Base-by-base conservation (phyloP, 2,888 invertebrate species). In the Leptopilina syphax region DNA sequence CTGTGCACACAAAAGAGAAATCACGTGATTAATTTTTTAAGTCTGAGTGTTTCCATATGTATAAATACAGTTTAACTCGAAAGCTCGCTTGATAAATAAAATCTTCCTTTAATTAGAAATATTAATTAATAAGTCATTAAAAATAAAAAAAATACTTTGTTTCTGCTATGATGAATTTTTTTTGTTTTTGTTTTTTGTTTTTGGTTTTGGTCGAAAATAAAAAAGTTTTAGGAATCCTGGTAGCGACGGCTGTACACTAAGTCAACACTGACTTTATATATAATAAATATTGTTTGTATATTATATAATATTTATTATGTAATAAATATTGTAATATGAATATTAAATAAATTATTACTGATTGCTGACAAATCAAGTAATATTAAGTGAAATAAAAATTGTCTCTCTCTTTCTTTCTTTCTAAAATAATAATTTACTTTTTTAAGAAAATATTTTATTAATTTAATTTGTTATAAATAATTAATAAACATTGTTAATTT, bases 321-420 rank as follows among this genome's bases (percentile, higher is more conserved):
- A 47, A 77, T 77, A 77, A 77, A 77, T 65, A 77, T 65, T 77
- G 77, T 77, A 77, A 77, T 77, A 77, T 77, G 77, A 77, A 44
- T 65, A 77, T 77, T 65, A 77, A 65, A 77, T 77, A 77, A 77
- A 77, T 77, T 65, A 77, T 77, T 77, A 65, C 77, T 65, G 65
- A 77, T 77, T 44, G 34, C 12, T 27, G 50, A 27, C 27, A 50
- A 77, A 77, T 77, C 65, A 77, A 77, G 65, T 65, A 66, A 77
- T 77, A 65, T n/a, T 10, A 65, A 57, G 44, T 50, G 47, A 65
- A 65, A 44, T 68, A n/a, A 12, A 44, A 41, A 34, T 18, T 18
- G 18, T 18, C 18, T 18, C 18, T 18, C 18, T 18, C 18, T 18
- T 18, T 18, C 18, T 18, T 63, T n/a, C 5, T 3, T 10, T 24